Evolutionary conservation across 2,888 invertebrate species (phyloP).

Genomic region (Tipula helvola): DNA sequence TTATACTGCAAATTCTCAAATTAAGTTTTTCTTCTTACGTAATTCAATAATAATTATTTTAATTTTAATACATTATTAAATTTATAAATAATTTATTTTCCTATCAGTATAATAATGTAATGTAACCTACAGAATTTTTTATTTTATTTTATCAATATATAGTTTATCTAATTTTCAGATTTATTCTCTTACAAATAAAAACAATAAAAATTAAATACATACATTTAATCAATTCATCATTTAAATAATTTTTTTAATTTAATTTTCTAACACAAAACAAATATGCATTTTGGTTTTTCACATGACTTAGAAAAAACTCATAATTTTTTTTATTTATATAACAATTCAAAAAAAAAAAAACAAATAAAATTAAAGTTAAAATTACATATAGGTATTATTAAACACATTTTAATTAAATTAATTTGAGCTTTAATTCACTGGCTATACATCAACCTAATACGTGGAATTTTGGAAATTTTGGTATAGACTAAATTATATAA

Average conservation of each 20-base stretch:
- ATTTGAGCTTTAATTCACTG: not conserved
- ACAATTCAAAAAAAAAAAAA: not conserved
- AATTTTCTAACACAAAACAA: not conserved
- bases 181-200: not conserved
- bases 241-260: not conserved
- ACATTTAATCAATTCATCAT: not conserved
- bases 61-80: not conserved
- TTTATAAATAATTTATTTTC: not conserved
- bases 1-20: not conserved
- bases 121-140: too few species aligned
- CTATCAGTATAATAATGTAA: not conserved
- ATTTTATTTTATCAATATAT: not conserved
- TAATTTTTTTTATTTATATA: not conserved
- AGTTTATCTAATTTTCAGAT: not conserved
- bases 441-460: not conserved
- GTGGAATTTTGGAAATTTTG: not conserved
- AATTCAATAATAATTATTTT: not conserved
- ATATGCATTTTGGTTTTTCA: not conserved
- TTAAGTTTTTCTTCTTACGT: not conserved
- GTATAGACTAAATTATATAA: not conserved
- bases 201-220: not conserved
- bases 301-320: constrained; percentile 4
- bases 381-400: not conserved
- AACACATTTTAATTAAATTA: not conserved
- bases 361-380: not conserved